Percentiles rank a stretch among this genome's conserved stretches.
These are phyloP conservation scores for Bradypus variegatus DNA, from an alignment of 2,797 vertebrate genomes.

Conservation along the genomic window DNA sequence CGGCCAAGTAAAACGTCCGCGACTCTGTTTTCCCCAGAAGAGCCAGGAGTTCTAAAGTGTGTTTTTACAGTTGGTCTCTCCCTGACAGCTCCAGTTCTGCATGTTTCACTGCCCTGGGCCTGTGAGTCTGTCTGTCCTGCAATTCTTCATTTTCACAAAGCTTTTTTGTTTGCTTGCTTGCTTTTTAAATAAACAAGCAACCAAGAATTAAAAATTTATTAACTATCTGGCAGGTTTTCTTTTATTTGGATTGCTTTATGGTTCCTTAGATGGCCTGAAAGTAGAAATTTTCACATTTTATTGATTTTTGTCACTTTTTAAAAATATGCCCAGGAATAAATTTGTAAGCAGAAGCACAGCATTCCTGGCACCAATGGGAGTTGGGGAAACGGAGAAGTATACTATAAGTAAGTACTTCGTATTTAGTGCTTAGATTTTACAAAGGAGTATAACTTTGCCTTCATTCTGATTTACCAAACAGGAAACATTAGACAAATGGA, in stretches of 20 bases:
- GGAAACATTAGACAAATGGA: background rate
- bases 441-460: background rate
- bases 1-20: background rate
- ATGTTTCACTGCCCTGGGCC: background rate
- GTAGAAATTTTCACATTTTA: background rate
- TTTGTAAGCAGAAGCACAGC: background rate
- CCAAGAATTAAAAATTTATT: background rate
- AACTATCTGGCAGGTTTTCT: background rate
- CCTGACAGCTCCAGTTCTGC: background rate
- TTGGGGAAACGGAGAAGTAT: background rate
- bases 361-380: background rate
- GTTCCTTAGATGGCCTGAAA: background rate
- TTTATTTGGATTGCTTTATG: background rate
- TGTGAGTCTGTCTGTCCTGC: background rate
- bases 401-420: background rate
- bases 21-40: background rate
- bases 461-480: background rate
- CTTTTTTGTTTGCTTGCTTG: background rate
- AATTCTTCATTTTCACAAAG: background rate
- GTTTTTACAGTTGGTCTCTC: background rate
- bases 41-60: background rate
- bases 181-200: background rate
- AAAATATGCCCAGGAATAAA: background rate
- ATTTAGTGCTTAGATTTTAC: background rate
- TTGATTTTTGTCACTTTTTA: background rate